phyloP scores from a whole-genome alignment of 1,140 invertebrate species.

The Cotesia vestalis region DNA sequence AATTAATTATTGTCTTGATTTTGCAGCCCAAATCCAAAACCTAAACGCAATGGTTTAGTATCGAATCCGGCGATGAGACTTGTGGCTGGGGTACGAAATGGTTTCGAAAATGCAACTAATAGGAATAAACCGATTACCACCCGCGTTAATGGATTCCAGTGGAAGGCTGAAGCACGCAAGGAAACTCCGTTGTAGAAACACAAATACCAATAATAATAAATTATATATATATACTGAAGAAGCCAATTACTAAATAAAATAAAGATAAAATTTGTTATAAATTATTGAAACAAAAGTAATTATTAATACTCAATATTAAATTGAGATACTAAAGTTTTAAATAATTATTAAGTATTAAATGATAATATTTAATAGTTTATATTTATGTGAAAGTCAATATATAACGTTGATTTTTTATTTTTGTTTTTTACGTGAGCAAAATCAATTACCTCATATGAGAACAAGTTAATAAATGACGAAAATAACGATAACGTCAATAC shows the following conservation, averaged over 20 bases:
- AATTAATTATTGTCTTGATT: constrained; percentile 8
- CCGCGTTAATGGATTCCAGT: constrained; percentile 65
- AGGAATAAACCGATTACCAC: constrained; percentile 64
- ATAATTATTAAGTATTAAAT: neutral
- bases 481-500: constrained; percentile 9
- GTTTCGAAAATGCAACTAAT: constrained; percentile 70
- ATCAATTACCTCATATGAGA: constrained; percentile 64
- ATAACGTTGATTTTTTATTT: constrained; percentile 51
- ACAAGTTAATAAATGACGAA: constrained; percentile 45
- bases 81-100: constrained; percentile 74
- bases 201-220: neutral
- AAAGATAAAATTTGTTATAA: constrained; percentile 27
- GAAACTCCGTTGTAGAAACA: constrained; percentile 64
- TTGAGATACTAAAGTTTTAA: constrained; percentile 40
- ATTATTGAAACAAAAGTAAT: too few species aligned
- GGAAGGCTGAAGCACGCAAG: constrained; percentile 63
- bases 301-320: neutral
- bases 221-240: constrained; percentile 16
- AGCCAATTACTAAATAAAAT: constrained; percentile 21
- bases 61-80: constrained; percentile 89
- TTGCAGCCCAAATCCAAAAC: constrained; percentile 68
- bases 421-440: constrained; percentile 64
- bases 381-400: constrained; percentile 65
- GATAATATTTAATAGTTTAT: constrained; percentile 38
- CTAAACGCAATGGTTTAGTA: constrained; percentile 87